These are phyloP conservation scores for Steatornis caripensis DNA, from an alignment of 2,113 vertebrate genomes.

Conservation along the genomic window DNA sequence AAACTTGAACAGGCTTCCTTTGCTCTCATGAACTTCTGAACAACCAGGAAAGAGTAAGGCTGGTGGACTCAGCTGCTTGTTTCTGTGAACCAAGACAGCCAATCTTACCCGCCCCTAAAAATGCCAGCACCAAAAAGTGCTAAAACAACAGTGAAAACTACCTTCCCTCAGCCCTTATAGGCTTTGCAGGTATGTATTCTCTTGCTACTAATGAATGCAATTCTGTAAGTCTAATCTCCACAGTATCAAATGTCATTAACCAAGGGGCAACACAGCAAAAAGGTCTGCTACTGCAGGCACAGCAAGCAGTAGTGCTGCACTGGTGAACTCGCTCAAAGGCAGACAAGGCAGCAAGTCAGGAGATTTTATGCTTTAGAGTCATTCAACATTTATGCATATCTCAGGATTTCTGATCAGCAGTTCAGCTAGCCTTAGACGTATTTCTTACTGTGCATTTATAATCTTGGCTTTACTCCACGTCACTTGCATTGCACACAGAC, in stretches of 20 bases:
- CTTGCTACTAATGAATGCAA: background rate
- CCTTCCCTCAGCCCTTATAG: background rate
- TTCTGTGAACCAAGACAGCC: background rate
- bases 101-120: background rate
- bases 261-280: background rate
- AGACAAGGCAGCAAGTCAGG: background rate
- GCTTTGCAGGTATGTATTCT: rapidly evolving
- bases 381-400: background rate
- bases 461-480: background rate
- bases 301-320: background rate
- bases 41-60: background rate
- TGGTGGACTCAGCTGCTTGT: background rate
- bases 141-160: background rate
- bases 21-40: background rate
- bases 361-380: background rate
- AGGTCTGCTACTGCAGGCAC: background rate
- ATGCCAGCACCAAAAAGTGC: background rate
- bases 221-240: background rate
- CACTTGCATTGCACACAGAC: background rate
- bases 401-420: background rate
- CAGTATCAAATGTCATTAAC: background rate
- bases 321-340: background rate
- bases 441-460: background rate
- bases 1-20: background rate
- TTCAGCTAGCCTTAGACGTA: background rate